These are phyloP conservation scores for Thecophora atra DNA, from an alignment of 2,888 invertebrate species.

Conservation along the genomic window DNA sequence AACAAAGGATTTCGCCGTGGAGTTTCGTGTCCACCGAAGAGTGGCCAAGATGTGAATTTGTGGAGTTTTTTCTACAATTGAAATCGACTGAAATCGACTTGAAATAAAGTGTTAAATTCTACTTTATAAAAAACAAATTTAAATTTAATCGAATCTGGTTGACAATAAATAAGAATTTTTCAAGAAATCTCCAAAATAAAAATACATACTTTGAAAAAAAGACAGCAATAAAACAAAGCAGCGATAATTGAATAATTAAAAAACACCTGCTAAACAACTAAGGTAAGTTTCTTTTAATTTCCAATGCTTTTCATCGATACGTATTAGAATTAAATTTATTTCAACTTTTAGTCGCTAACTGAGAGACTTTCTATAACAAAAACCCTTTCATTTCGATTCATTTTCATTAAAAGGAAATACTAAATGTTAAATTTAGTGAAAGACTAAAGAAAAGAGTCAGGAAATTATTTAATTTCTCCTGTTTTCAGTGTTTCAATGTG, in stretches of 20 bases:
- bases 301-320: background rate
- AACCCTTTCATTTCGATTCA: too few relatives aligned
- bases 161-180: slow-evolving; percentile 16
- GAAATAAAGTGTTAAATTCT: slow-evolving; percentile 2
- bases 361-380: background rate
- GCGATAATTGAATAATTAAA: slow-evolving; percentile 5
- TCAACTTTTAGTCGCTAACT: background rate
- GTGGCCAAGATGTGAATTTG: slow-evolving; percentile 37
- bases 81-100: slow-evolving; percentile 23
- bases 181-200: background rate
- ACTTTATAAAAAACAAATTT: background rate
- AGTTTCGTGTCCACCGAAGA: slow-evolving; percentile 41
- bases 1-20: slow-evolving; percentile 27
- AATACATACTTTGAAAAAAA: slow-evolving; percentile 3
- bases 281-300: slow-evolving; percentile 19
- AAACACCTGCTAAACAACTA: slow-evolving; percentile 17
- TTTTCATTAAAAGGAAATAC: too few relatives aligned
- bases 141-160: slow-evolving; percentile 17
- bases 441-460: too few relatives aligned
- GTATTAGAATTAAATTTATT: background rate
- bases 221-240: background rate
- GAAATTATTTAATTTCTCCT: too few relatives aligned
- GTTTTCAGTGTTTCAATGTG: too few relatives aligned
- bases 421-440: too few relatives aligned
- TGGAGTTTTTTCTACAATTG: background rate